Evolutionary conservation across 2,888 invertebrate genomes (phyloP), one percentile per base, ranked within the genome.

Genomic region (Cephonodes hylas): DNA sequence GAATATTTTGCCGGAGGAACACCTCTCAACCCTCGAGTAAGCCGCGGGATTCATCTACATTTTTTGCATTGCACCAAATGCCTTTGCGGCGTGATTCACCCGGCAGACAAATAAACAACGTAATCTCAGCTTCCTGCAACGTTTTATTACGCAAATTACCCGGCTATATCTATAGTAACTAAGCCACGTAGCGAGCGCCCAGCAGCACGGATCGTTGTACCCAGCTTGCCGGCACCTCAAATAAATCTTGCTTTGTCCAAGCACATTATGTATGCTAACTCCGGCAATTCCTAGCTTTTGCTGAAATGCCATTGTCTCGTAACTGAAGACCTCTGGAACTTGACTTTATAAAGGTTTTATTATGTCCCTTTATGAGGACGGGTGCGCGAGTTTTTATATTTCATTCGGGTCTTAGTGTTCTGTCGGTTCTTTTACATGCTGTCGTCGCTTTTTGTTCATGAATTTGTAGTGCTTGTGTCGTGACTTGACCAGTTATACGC

Each of bases 211-310:
- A 27, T 53, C 44, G 15, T 27, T 27, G 23, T 42, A 27, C 42
- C 42, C 77, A 72, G 73, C 64, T 65, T 64, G 67, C 71, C 67
- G 76, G 73, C 77, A 77, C 77, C 77, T 79, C 75, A 76, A 75
- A 87, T 88, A 88, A 86, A 89, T 88, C 85, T 85, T 80, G 84
- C 84, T 85, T 85, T 85, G 86, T 85, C 83, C 84, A 72, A 78
- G 74, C 75, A 75, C 80, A 86, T 88, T 86, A 87, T 85, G 81
- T 81, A 87, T 83, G 84, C 84, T 83, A 82, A 84, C 80, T 71
- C 73, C 69, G 73, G 75, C 78, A 71, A 80, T 81, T 79, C 75
- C 75, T 77, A 71, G 64, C 75, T 68, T 53, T 53, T 48, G 60
- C 64, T 64, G 66, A 66, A 68, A 38, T 42, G 66, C 67, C 70